Evolutionary conservation across 2,797 vertebrate genomes (phyloP).

Genomic region (Neosilurus hyrtlii): DNA sequence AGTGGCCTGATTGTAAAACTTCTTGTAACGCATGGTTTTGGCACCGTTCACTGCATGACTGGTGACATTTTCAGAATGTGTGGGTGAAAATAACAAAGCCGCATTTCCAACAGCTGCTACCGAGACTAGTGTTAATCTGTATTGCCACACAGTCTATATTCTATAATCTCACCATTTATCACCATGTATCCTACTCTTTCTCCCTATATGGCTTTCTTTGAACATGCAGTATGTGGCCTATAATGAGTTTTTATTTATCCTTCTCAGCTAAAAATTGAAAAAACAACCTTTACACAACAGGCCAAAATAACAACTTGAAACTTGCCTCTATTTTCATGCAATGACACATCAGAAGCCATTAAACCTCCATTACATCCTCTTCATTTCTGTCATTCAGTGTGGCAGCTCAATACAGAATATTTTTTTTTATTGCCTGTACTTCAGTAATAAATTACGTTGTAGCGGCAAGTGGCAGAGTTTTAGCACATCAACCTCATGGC

Average conservation of each 20-base stretch:
- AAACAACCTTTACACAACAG: background rate
- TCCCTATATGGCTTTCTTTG: background rate
- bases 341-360: slow-evolving; percentile 43
- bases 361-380: slow-evolving; percentile 43
- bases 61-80: slow-evolving; percentile 48
- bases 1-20: slow-evolving; percentile 27
- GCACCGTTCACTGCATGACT: background rate
- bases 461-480: too few species aligned
- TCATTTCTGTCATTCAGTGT: slow-evolving; percentile 29
- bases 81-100: slow-evolving; percentile 45
- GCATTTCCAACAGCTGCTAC: background rate
- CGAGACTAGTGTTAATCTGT: slow-evolving; percentile 16
- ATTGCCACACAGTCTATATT: slow-evolving; percentile 14
- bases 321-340: slow-evolving; percentile 27
- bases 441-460: background rate
- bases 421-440: background rate
- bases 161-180: slow-evolving; percentile 11
- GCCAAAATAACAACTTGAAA: background rate
- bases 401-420: slow-evolving; percentile 9
- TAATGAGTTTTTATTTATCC: background rate
- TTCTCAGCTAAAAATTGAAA: background rate
- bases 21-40: slow-evolving; percentile 23
- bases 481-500: too few species aligned
- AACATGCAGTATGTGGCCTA: background rate
- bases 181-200: background rate